Evolutionary conservation across 2,888 invertebrate species (phyloP), one percentile per base, ranked within the genome.

Genomic region (Neelides folsomi): DNA sequence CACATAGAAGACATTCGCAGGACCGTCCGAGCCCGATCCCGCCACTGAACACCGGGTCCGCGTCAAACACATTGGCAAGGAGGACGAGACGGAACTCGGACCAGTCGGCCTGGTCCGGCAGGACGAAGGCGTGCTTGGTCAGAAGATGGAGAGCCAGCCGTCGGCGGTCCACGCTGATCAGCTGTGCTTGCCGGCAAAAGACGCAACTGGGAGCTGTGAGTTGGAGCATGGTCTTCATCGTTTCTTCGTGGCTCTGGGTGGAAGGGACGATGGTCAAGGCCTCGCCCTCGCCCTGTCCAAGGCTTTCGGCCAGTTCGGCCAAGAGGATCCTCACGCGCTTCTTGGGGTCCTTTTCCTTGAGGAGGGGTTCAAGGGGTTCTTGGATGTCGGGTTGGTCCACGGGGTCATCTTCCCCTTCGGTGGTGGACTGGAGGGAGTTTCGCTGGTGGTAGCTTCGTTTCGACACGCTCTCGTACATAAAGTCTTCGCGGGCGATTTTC

Each of bases 171-270:
- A 88, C 86, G 10, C 86, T 83, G 62, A 89, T 86, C 65, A 83
- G 82, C 16, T 85, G 76, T 0, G 85, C 86, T 72, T 88, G 86
- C 67, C 87, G 86, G 67, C 88, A 89, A 69, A 86, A 89, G 51
- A 86, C 78, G 68, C 89, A 89, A n/a, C n/a, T n/a, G n/a, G n/a
- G n/a, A n/a, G n/a, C n/a, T n/a, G 57, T 56, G 49, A 55, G 54
- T 1, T 39, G 27, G 35, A 63, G 27, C 65, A 65, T 62, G 4
- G 52, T 37, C 48, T 54, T 53, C 13, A 56, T 19, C n/a, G 52
- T 43, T 3, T 27, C 27, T 7, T 27, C 27, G 3, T 27, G 27
- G 27, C 7, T 7, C 7, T 27, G n/a, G n/a, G n/a, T 27, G 3
- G 27, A 27, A 3, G 27, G 27, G 27, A 27, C 27, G 7, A 27